These are phyloP conservation scores for Pollimyrus isidori DNA, from an alignment of 2,113 vertebrate species.

Conservation along the genomic window DNA sequence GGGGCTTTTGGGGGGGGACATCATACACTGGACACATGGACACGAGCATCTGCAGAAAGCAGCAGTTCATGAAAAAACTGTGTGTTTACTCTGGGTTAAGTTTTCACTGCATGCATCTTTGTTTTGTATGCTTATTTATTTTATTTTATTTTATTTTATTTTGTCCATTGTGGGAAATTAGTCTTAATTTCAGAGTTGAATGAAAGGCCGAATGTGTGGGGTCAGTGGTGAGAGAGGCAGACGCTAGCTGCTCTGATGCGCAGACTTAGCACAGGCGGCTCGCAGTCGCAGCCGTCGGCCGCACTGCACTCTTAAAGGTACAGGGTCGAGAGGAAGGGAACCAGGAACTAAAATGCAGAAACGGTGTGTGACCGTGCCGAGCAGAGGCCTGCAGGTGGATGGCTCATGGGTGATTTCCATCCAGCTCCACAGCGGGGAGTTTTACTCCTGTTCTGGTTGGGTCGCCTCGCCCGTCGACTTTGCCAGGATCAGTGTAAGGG, in stretches of 20 bases:
- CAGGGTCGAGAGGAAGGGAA: neutral
- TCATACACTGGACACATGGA: neutral
- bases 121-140: neutral
- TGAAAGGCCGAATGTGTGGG: neutral
- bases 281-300: neutral
- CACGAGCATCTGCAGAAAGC: neutral
- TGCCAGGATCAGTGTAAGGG: neutral
- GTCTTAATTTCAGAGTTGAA: neutral
- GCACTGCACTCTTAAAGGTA: neutral
- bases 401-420: neutral
- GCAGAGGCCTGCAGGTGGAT: neutral
- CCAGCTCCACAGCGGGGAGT: neutral
- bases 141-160: neutral
- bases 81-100: neutral
- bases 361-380: neutral
- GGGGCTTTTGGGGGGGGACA: too few relatives aligned
- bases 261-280: neutral
- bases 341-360: neutral
- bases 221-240: neutral
- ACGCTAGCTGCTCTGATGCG: neutral
- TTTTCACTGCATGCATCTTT: slow-evolving; percentile 4
- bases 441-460: neutral
- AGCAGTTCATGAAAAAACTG: neutral
- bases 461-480: neutral
- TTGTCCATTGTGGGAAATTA: neutral